phyloP scores from a whole-genome alignment of 2,113 vertebrate species.

The Propithecus coquereli region DNA sequence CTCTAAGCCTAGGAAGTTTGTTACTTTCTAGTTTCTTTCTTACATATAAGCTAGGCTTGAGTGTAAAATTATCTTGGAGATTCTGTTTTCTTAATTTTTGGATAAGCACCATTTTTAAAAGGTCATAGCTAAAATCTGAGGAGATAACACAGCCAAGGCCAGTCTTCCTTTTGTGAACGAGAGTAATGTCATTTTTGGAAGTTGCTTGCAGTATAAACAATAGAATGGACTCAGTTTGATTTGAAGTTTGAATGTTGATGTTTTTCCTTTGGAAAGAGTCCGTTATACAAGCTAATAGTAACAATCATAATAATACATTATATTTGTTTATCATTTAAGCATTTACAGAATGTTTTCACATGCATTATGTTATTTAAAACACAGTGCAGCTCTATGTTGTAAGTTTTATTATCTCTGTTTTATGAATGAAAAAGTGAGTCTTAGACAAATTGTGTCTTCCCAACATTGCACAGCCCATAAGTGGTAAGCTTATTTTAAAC shows the following conservation, averaged over 20 bases:
- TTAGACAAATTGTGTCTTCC: not conserved
- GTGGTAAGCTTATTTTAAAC: not conserved
- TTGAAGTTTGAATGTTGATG: not conserved
- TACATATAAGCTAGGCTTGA: not conserved
- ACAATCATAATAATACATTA: not conserved
- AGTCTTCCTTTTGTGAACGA: not conserved
- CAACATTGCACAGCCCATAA: not conserved
- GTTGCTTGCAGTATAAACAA: not conserved
- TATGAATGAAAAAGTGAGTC: not conserved
- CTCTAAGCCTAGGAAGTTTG: not conserved
- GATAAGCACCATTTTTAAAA: not conserved
- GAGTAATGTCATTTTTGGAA: not conserved
- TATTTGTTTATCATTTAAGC: not conserved
- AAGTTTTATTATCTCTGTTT: not conserved
- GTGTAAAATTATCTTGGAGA: not conserved
- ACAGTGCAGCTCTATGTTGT: not conserved
- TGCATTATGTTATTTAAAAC: not conserved
- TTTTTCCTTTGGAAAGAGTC: not conserved
- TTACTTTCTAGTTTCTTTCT: not conserved
- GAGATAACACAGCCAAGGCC: not conserved
- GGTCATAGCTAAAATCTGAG: not conserved
- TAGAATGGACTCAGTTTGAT: not conserved
- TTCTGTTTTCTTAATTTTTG: not conserved
- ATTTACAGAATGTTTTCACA: not conserved
- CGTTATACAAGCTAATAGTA: not conserved